These are phyloP conservation scores for Calosoma granatense DNA, from an alignment of 1,140 invertebrate genomes.

Conservation along the genomic window DNA sequence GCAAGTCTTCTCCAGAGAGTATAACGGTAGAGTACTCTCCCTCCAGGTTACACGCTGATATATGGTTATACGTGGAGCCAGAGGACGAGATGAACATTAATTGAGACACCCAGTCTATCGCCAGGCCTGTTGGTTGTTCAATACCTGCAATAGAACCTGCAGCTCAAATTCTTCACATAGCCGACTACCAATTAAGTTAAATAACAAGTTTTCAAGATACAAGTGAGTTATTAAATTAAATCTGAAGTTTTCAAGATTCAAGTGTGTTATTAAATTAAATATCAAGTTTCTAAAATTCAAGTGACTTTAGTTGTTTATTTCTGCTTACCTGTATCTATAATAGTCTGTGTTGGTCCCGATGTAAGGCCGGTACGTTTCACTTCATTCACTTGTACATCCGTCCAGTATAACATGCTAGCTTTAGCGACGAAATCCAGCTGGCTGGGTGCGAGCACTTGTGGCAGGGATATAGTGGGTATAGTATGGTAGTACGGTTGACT, in stretches of 20 bases:
- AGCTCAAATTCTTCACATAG: too few relatives aligned
- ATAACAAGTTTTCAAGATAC: too few relatives aligned
- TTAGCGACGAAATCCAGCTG: slow-evolving; percentile 59
- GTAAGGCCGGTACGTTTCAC: slow-evolving; percentile 59
- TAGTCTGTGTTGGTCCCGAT: slow-evolving; percentile 52
- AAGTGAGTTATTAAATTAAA: too few relatives aligned
- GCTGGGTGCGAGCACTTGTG: slow-evolving; percentile 51
- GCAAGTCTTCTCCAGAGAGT: slow-evolving; percentile 22
- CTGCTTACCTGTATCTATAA: slow-evolving; percentile 57
- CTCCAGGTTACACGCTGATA: slow-evolving; percentile 56
- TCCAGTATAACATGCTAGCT: slow-evolving; percentile 65
- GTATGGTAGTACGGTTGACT: slow-evolving; percentile 62
- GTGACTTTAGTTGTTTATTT: background rate
- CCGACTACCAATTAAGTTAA: too few relatives aligned
- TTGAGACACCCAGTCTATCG: slow-evolving; percentile 65
- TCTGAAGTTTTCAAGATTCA: background rate
- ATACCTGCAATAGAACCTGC: too few relatives aligned
- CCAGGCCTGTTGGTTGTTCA: slow-evolving; percentile 46
- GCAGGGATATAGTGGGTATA: slow-evolving; percentile 63
- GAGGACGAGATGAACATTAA: slow-evolving; percentile 58
- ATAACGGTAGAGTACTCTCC: slow-evolving; percentile 53
- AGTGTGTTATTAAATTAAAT: too few relatives aligned
- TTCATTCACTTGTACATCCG: slow-evolving; percentile 62
- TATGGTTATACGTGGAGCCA: slow-evolving; percentile 39
- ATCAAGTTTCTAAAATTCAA: background rate